Base-by-base conservation (phyloP, 2,888 invertebrate genomes). In the Epirrita christyi region DNA sequence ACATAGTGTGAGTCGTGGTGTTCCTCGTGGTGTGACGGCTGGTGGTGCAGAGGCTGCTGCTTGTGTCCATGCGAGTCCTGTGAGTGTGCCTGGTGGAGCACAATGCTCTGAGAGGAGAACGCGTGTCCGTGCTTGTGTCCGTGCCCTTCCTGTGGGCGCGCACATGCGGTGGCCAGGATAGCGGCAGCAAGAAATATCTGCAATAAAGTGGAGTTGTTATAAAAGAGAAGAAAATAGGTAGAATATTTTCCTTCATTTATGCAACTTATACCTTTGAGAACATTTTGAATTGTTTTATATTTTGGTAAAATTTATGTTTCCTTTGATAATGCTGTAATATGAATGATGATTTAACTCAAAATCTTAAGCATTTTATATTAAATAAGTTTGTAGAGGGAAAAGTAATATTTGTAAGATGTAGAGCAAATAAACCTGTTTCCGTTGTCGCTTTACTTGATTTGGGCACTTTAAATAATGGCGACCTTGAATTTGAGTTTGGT, bases 61-160 rank as follows among this genome's bases (percentile, higher is more conserved):
- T 41, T 6, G 32, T 42, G 46, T 8, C 44, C 47, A 15, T 55
- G 41, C n/a, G 51, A 34, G 41, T 63, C 37, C 41, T 45, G 48
- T 21, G 37, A 15, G 41, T 43, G 40, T 10, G 46, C 72, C 73
- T 76, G 76, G 70, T 73, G 78, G 47, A 81, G 70, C 43, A 78
- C 73, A 37, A 78, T 64, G 59, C 66, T 73, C 52, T 80, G 78
- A n/a, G 79, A 76, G 3, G 80, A 81, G 42, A 68, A 53, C 10
- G 68, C 71, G 40, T 68, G 64, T 1, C 56, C 73, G 59, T 70
- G 58, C 27, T 67, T 53, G 37, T 66, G 40, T 10, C 44, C 36
- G 37, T 66, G 40, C 11, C 44, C 36, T 9, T 53, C 27, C 21
- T 61, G 57, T 6, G 57, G 61, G 0, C 55, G 57, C 0, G 61